Percentiles rank a stretch among this genome's conserved stretches.
phyloP scores from a whole-genome alignment of 2,888 invertebrate genomes.

The Didymodactylos carnosus region DNA sequence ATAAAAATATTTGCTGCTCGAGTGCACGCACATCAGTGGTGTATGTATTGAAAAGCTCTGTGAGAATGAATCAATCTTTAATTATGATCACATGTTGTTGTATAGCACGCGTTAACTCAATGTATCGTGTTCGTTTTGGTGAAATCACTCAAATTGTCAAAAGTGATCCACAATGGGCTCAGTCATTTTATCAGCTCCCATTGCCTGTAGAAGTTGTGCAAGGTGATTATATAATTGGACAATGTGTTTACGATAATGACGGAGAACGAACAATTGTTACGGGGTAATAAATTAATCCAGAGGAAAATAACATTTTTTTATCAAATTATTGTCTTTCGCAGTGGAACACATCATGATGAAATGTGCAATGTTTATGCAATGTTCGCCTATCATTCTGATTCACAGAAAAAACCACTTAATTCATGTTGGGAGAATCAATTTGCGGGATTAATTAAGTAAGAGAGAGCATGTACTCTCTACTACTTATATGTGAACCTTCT shows the following conservation, averaged over 20 bases:
- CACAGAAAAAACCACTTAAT: slow-evolving; percentile 12
- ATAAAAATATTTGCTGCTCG: slow-evolving; percentile 11
- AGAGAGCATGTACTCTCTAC: background rate
- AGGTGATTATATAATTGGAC: slow-evolving; percentile 8
- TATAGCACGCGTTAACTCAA: background rate
- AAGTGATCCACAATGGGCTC: slow-evolving; percentile 45
- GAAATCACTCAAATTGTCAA: slow-evolving; percentile 35
- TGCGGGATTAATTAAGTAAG: background rate
- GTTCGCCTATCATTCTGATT: too few species aligned
- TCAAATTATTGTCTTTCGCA: slow-evolving; percentile 15
- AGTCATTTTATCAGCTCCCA: slow-evolving; percentile 23
- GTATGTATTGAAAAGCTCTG: background rate
- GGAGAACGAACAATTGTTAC: background rate
- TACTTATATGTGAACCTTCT: too few species aligned
- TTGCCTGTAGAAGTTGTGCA: background rate
- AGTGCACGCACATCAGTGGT: slow-evolving; percentile 8
- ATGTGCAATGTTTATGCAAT: slow-evolving; percentile 36
- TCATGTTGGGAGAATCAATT: background rate
- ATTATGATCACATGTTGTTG: background rate
- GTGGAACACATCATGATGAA: slow-evolving; percentile 29
- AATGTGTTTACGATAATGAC: slow-evolving; percentile 10
- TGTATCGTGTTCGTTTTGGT: slow-evolving; percentile 12
- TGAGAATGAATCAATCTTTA: too few species aligned
- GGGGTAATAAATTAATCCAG: background rate
- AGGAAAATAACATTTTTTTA: background rate